Conservation (phyloP, 2,113 vertebrate species). For the Cercocebus atys region DNA sequence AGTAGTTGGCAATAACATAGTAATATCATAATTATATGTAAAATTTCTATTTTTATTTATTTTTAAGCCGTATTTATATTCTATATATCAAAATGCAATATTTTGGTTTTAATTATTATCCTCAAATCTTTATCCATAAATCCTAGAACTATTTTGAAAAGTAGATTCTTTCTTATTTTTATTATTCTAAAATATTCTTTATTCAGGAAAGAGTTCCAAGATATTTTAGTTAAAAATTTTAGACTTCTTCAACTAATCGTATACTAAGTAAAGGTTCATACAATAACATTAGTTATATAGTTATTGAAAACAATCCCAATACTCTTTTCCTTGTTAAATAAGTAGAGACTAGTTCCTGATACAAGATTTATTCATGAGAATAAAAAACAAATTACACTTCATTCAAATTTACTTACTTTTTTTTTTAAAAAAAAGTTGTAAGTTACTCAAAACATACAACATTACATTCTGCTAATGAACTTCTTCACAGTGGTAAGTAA, state of each 20-base stretch:
- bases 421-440: neutral
- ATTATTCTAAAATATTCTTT: neutral
- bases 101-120: neutral
- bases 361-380: neutral
- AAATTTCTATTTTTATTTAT: neutral
- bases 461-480: neutral
- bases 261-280: neutral
- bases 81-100: neutral
- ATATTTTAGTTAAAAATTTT: neutral
- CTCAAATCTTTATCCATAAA: neutral
- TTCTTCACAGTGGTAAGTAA: neutral
- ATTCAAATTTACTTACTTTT: neutral
- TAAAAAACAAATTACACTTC: neutral
- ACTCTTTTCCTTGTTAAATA: slow-evolving; percentile 19
- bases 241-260: neutral
- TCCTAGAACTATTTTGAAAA: neutral
- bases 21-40: neutral
- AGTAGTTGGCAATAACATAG: neutral
- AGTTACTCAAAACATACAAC: neutral
- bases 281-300: neutral
- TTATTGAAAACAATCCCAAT: neutral
- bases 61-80: neutral
- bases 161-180: neutral
- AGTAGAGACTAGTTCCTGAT: neutral
- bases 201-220: neutral